Evolutionary conservation across 2,113 vertebrate genomes (phyloP).

Genomic region (Anguilla japonica): DNA sequence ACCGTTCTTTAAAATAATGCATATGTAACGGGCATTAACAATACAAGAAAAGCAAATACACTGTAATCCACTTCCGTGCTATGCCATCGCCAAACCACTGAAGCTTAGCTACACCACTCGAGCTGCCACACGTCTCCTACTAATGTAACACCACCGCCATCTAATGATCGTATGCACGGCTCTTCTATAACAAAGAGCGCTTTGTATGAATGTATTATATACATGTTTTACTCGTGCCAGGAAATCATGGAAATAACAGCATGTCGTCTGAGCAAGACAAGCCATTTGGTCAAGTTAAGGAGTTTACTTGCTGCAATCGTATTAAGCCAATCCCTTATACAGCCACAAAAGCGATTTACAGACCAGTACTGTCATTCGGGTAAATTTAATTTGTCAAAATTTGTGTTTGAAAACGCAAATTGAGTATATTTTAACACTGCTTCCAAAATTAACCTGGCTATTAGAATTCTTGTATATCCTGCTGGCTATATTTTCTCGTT

Average conservation of each 20-base stretch:
- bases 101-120: conserved; percentile 1
- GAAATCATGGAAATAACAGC: not conserved
- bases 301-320: conserved; percentile 40
- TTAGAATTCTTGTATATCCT: not conserved
- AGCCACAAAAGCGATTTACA: not conserved
- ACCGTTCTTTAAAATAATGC: not conserved
- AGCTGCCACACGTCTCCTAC: not conserved
- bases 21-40: not conserved
- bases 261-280: not conserved
- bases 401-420: not conserved
- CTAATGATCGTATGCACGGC: conserved; percentile 42
- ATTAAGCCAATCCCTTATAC: conserved; percentile 53
- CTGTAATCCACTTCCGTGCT: not conserved
- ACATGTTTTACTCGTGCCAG: not conserved
- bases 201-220: not conserved
- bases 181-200: not conserved
- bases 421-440: not conserved
- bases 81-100: not conserved
- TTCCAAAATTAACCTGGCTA: not conserved
- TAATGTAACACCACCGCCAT: conserved; percentile 50
- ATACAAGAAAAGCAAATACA: not conserved
- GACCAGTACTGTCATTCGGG: not conserved
- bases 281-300: conserved; percentile 32
- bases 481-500: too few species aligned
- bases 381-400: not conserved